Base-by-base conservation (phyloP, 2,113 vertebrate species). In the Alligator sinensis region DNA sequence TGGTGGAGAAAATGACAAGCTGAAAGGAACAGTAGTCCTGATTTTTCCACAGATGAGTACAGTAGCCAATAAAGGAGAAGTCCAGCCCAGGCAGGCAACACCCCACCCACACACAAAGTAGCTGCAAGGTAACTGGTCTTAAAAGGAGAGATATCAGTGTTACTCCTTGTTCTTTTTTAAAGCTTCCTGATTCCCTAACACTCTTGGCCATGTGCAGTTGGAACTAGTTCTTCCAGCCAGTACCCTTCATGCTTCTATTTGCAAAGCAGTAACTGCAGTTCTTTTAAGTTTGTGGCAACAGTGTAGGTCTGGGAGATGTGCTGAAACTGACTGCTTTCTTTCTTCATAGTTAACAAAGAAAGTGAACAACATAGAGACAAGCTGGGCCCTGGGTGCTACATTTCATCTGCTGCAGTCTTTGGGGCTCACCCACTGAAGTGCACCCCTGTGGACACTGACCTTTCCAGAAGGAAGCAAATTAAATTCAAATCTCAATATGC, bases 321-420 rank as follows among this genome's bases (percentile, higher is more conserved):
- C 84, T 25, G 68, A n/a, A 61, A 92, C 58, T 87, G 74, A 78
- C 17, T 81, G 79, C 25, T 93, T 85, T 95, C 25, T 97, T 82
- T 87, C 58, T 94, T 87, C 84, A 97, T 96, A 99, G 99, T 97
- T 99, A 47, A 97, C 99, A 94, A 99, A 99, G 97, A 99, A 99
- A 96, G 98, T 99, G 92, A 99, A 99, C 97, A 98, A 99, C 30
- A 98, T 99, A 94, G 99, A 99, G 98, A 99, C 99, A 2, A 99
- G 99, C 96, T 99, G 99, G 99, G 99, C 99, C 89, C 97, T 99
- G 95, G 99, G 99, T 28, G 99, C 99, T 64, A 99, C 98, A 34
- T 99, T 99, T 91, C 98, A 99, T 94, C 97, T 99, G 82, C 97
- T 99, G 96, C 98, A 99, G 96, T 98, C 99, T 96, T 96, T 99